Conservation (phyloP, 1,140 invertebrate species). For the Drosophila lacertosa region DNA sequence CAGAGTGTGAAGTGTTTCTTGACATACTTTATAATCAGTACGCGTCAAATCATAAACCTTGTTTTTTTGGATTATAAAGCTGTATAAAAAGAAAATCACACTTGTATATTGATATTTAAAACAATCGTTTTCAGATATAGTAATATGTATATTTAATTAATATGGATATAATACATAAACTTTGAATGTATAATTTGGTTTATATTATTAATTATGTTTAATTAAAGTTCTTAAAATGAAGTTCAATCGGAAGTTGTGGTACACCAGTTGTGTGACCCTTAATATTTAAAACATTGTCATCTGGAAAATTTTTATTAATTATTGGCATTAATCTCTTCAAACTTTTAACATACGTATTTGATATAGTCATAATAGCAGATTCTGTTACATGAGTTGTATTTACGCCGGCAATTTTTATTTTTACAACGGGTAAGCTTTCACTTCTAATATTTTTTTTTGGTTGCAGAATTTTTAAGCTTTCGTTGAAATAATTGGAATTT, state of each 20-base stretch:
- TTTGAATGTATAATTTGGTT: no score
- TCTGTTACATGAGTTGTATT: slow-evolving; percentile 16
- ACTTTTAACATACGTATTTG: slow-evolving; percentile 23
- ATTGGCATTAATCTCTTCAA: neutral
- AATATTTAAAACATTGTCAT: neutral
- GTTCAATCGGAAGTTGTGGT: slow-evolving; percentile 37
- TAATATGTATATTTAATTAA: no score
- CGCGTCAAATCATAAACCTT: no score
- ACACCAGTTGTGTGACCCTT: slow-evolving; percentile 4
- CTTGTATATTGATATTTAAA: no score
- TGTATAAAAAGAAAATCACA: no score
- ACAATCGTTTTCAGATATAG: no score
- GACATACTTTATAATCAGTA: no score
- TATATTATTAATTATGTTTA: neutral
- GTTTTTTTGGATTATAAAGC: no score
- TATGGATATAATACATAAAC: no score
- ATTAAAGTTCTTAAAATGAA: slow-evolving; percentile 28
- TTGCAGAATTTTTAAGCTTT: neutral
- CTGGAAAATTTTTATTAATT: slow-evolving; percentile 6
- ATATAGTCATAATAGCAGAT: slow-evolving; percentile 44
- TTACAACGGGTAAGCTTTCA: neutral
- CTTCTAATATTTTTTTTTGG: neutral
- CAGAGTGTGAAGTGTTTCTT: no score
- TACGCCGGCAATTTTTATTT: neutral
- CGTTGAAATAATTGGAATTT: neutral